phyloP scores from a whole-genome alignment of 2,888 invertebrate genomes.

The Epirrita christyi region DNA sequence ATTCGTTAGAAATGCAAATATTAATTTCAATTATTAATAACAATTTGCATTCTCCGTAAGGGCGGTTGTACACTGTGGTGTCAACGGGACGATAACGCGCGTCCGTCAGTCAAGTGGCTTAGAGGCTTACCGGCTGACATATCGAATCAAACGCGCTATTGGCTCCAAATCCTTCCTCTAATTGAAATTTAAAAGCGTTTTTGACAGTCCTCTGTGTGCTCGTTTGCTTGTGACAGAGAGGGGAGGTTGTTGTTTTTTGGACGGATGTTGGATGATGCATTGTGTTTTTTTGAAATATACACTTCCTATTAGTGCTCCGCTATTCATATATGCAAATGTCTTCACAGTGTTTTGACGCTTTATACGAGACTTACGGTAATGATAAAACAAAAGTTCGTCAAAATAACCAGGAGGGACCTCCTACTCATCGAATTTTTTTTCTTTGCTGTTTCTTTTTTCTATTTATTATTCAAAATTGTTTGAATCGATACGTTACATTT shows the following conservation, averaged over 20 bases:
- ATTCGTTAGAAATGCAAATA: constrained; percentile 35
- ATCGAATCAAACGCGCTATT: constrained; percentile 65
- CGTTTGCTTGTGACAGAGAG: constrained; percentile 51
- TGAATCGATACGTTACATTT: too few relatives aligned
- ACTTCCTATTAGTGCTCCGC: constrained; percentile 18
- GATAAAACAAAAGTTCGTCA: constrained; percentile 8
- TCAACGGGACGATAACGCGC: constrained; percentile 42
- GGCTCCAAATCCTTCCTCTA: constrained; percentile 59
- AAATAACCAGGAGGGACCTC: background rate
- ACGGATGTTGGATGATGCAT: constrained; percentile 26
- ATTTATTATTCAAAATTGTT: background rate
- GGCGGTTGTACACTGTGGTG: constrained; percentile 36
- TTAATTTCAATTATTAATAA: constrained; percentile 35
- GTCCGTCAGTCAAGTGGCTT: constrained; percentile 57
- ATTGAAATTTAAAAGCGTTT: constrained; percentile 69
- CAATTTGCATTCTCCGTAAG: constrained; percentile 33
- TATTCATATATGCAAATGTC: constrained; percentile 23
- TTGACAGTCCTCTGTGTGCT: constrained; percentile 57
- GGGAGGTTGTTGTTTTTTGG: constrained; percentile 28
- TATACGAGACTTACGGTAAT: background rate
- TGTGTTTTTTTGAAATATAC: constrained; percentile 26
- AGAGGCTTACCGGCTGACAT: constrained; percentile 56
- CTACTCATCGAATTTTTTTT: too few relatives aligned
- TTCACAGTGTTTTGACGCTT: constrained; percentile 17
- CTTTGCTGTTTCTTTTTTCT: too few relatives aligned